phyloP scores from a whole-genome alignment of 2,888 invertebrate genomes.

The Melipona bicolor region DNA sequence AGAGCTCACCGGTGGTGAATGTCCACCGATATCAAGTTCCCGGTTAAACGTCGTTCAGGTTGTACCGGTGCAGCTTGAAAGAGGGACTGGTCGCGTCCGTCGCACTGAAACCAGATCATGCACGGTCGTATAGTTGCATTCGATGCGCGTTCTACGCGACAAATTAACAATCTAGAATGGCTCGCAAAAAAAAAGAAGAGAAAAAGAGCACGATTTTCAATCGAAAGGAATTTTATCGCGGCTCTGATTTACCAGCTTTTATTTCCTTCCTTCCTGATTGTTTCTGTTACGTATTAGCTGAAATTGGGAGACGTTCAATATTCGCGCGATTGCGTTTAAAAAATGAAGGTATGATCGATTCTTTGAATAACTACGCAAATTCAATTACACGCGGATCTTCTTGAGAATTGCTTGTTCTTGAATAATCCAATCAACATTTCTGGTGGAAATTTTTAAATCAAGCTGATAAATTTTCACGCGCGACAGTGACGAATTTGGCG shows the following conservation, averaged over 20 bases:
- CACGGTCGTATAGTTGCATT: constrained; percentile 57
- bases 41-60: constrained; percentile 71
- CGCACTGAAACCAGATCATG: constrained; percentile 66
- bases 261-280: not conserved
- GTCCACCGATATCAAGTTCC: constrained; percentile 75
- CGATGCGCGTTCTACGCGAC: constrained; percentile 63
- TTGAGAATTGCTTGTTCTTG: too few relatives aligned
- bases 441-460: too few relatives aligned
- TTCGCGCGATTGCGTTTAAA: not conserved
- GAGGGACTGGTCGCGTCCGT: constrained; percentile 33
- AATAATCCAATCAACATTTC: too few relatives aligned
- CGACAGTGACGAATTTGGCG: too few relatives aligned
- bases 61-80: constrained; percentile 67
- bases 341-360: too few relatives aligned
- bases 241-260: not conserved
- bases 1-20: constrained; percentile 64
- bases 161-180: constrained; percentile 70
- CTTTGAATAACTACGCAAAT: too few relatives aligned
- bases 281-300: not conserved
- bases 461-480: too few relatives aligned
- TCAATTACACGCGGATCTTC: too few relatives aligned
- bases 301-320: constrained; percentile 23
- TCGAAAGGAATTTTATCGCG: constrained; percentile 14
- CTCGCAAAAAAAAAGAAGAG: constrained; percentile 6
- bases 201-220: not conserved